phyloP scores from a whole-genome alignment of 2,888 invertebrate genomes.

The Chromoteleia sp. region DNA sequence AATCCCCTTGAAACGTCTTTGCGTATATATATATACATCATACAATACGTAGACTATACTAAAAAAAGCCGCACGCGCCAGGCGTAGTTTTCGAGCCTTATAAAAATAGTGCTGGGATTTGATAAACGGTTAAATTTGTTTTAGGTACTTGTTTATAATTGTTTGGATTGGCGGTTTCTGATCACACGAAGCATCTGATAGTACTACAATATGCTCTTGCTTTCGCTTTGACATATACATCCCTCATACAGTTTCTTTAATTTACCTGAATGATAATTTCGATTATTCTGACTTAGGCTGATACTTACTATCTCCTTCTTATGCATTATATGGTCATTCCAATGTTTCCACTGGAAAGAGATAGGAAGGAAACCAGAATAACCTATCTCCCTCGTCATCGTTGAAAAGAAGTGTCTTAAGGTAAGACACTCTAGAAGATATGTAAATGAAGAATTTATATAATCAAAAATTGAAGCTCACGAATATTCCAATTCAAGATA shows the following conservation, averaged over 20 bases:
- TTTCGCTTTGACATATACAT: not conserved
- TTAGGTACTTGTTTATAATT: conserved; percentile 53
- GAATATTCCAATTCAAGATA: not conserved
- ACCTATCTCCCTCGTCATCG: not conserved
- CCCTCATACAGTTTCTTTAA: not conserved
- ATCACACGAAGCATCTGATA: conserved; percentile 43
- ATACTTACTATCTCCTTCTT: conserved; percentile 14
- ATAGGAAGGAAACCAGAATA: conserved; percentile 39
- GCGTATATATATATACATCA: conserved; percentile 31
- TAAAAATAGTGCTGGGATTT: conserved; percentile 67
- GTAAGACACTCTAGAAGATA: conserved; percentile 6
- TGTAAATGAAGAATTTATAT: not conserved
- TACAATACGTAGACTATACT: conserved; percentile 45
- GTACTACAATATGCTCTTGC: conserved; percentile 26
- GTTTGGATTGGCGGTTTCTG: conserved; percentile 46
- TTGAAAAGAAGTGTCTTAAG: conserved; percentile 3
- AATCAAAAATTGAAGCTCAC: not conserved
- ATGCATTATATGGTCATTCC: not conserved
- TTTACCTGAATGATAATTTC: conserved; percentile 6
- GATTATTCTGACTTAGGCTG: conserved; percentile 47
- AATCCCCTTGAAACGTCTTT: not conserved
- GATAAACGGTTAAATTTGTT: conserved; percentile 38
- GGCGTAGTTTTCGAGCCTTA: conserved; percentile 52
- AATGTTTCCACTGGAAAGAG: conserved; percentile 8
- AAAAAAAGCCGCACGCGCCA: conserved; percentile 62